phyloP scores from a whole-genome alignment of 1,140 invertebrate genomes.

The Leptinotarsa defecta region DNA sequence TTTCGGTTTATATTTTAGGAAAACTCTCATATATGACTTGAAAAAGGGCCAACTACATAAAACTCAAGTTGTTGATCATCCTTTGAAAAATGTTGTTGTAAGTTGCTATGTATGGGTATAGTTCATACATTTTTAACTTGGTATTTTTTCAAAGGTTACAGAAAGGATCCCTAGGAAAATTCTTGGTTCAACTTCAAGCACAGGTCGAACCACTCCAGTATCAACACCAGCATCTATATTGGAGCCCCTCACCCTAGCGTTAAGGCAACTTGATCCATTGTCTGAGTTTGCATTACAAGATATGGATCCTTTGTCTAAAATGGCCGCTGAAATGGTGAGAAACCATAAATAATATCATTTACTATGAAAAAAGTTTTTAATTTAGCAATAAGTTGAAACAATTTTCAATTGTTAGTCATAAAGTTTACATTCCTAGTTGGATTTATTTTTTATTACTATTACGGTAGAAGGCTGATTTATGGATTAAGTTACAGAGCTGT shows the following conservation, averaged over 20 bases:
- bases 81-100: conserved; percentile 63
- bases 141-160: conserved; percentile 52
- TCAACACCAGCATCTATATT: conserved; percentile 56
- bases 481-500: no score
- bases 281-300: conserved; percentile 69
- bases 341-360: neutral
- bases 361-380: no score
- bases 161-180: conserved; percentile 58
- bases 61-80: conserved; percentile 55
- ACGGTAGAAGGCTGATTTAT: no score
- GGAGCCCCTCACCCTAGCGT: conserved; percentile 64
- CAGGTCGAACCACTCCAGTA: conserved; percentile 59
- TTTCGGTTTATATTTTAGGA: neutral
- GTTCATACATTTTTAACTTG: conserved; percentile 23
- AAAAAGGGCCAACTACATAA: neutral
- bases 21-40: neutral
- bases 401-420: no score
- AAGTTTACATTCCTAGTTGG: no score
- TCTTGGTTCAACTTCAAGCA: conserved; percentile 59
- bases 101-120: conserved; percentile 29
- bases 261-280: conserved; percentile 77
- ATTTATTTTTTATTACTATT: no score
- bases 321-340: conserved; percentile 65
- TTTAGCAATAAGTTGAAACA: no score
- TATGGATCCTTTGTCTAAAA: conserved; percentile 68